A percentile compares a stretch with the other conserved stretches of the same genome.
Conservation (phyloP, 1,140 invertebrate species). For the Plectrocnemia conspersa region DNA sequence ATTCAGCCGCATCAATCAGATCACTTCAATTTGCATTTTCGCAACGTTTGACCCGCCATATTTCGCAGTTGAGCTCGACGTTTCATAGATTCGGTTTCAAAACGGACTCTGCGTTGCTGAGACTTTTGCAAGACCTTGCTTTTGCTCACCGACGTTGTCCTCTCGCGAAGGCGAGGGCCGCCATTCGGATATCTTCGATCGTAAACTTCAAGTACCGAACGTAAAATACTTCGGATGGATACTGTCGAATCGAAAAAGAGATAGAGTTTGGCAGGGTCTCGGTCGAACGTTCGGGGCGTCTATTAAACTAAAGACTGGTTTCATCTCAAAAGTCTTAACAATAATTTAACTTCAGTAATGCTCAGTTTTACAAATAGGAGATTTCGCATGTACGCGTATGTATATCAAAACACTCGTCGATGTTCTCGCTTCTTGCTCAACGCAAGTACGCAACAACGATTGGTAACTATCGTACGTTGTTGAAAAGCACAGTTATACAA, state of each 20-base stretch:
- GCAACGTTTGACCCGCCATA: slow-evolving; percentile 36
- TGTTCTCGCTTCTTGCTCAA: too few relatives aligned
- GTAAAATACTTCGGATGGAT: background rate
- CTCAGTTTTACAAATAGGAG: too few relatives aligned
- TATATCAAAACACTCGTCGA: too few relatives aligned
- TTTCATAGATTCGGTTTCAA: slow-evolving; percentile 35
- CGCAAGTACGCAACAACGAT: too few relatives aligned
- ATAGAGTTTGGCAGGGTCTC: background rate
- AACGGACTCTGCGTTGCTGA: slow-evolving; percentile 21
- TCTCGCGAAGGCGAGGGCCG: slow-evolving; percentile 12
- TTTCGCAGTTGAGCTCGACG: slow-evolving; percentile 27
- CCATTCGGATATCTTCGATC: slow-evolving; percentile 17
- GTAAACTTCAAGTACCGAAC: slow-evolving; percentile 6
- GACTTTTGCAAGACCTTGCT: slow-evolving; percentile 10
- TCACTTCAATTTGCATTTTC: slow-evolving; percentile 37
- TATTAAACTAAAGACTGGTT: too few relatives aligned
- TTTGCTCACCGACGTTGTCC: slow-evolving; percentile 7
- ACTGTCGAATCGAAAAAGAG: background rate
- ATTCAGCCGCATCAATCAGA: too few relatives aligned
- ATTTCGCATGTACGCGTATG: too few relatives aligned
- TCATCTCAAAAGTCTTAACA: too few relatives aligned
- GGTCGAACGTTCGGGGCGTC: background rate
- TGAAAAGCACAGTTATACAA: too few relatives aligned
- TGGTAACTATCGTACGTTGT: too few relatives aligned
- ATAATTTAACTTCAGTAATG: too few relatives aligned